phyloP scores from a whole-genome alignment of 53 echinoderm and acorn worm genomes.

The Luidia sarsii region DNA sequence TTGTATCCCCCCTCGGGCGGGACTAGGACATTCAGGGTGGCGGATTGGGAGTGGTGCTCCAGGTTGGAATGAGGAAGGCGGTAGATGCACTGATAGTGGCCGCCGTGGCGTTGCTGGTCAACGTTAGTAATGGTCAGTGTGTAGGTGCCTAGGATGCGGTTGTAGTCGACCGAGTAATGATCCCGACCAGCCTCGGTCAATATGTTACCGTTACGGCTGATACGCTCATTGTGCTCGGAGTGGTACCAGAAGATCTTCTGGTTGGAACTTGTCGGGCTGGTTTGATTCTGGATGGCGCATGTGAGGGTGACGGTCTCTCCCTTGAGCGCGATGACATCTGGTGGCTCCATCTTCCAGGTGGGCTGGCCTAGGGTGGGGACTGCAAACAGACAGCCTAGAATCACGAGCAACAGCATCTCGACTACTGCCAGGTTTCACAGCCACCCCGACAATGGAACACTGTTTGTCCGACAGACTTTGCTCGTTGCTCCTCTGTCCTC shows the following conservation, averaged over 20 bases:
- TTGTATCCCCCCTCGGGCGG: conserved; percentile 82
- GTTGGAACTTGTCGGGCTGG: conserved; percentile 49
- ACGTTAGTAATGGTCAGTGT: conserved; percentile 71
- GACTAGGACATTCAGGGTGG: conserved; percentile 71
- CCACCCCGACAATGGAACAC: no score
- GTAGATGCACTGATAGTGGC: conserved; percentile 80
- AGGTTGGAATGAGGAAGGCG: conserved; percentile 43
- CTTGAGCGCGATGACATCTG: conserved; percentile 65
- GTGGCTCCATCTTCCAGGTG: conserved; percentile 72
- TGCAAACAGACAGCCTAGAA: background rate
- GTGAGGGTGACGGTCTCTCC: conserved; percentile 70
- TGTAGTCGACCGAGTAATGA: conserved; percentile 63
- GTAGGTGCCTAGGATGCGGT: conserved; percentile 72
- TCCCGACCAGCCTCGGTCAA: conserved; percentile 48
- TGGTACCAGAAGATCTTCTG: conserved; percentile 88
- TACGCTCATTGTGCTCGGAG: conserved; percentile 63
- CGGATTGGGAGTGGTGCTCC: conserved; percentile 59
- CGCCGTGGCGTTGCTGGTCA: conserved; percentile 61
- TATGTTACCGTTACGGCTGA: conserved; percentile 79
- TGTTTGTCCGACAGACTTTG: no score
- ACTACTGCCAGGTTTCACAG: no score
- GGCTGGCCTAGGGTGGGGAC: conserved; percentile 14
- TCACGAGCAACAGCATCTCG: background rate
- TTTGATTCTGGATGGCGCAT: conserved; percentile 61
- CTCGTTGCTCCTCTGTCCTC: no score